A percentile compares a stretch with the other conserved stretches of the same genome.
These are phyloP conservation scores for Dynastes grantii DNA, from an alignment of 2,888 invertebrate genomes.

Conservation along the genomic window DNA sequence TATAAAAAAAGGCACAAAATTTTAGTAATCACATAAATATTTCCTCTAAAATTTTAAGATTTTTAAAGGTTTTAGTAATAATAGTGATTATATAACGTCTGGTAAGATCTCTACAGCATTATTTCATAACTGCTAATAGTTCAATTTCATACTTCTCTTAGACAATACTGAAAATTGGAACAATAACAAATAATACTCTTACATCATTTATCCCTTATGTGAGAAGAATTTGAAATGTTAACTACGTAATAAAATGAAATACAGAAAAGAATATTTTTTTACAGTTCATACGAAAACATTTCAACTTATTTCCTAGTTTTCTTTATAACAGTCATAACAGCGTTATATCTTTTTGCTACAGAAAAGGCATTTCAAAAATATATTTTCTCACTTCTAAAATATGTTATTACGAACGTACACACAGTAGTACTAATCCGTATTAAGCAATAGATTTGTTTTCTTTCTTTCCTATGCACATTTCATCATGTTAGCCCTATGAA, in stretches of 20 bases:
- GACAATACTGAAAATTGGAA: conserved; percentile 26
- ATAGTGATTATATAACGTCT: not conserved
- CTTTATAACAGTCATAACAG: not conserved
- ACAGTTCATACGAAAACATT: too few relatives aligned
- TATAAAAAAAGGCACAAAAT: too few relatives aligned
- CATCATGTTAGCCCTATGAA: too few relatives aligned
- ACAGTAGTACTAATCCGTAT: not conserved
- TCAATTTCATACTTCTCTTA: conserved; percentile 37
- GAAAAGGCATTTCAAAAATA: not conserved
- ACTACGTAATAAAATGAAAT: not conserved
- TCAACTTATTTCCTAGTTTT: too few relatives aligned
- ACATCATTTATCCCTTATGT: not conserved
- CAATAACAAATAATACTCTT: conserved; percentile 29
- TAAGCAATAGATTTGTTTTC: too few relatives aligned
- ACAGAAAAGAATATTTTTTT: too few relatives aligned
- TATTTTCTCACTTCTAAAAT: not conserved
- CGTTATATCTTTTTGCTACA: not conserved
- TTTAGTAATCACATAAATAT: conserved; percentile 14
- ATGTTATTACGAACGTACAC: not conserved
- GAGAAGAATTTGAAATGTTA: not conserved
- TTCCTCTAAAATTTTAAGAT: conserved; percentile 40
- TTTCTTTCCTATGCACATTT: too few relatives aligned
- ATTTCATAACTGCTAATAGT: conserved; percentile 9
- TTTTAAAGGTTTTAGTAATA: not conserved
- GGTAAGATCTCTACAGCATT: not conserved